phyloP scores from a whole-genome alignment of 1,140 invertebrate genomes.

The Thrips palmi region DNA sequence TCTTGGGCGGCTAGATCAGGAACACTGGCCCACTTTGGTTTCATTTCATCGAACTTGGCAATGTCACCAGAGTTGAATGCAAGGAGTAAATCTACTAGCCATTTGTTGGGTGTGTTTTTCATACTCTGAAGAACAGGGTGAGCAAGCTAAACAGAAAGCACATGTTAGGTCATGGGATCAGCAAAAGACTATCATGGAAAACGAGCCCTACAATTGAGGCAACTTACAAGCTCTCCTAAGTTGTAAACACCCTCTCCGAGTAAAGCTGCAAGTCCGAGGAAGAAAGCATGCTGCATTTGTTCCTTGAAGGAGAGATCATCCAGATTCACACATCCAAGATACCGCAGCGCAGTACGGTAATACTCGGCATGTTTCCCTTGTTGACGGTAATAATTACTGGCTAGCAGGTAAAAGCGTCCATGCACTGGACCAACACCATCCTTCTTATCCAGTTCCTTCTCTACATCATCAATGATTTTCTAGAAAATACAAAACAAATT shows the following conservation, averaged over 20 bases:
- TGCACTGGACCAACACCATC: slow-evolving; percentile 88
- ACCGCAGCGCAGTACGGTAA: slow-evolving; percentile 86
- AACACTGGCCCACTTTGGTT: slow-evolving; percentile 61
- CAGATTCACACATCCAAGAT: slow-evolving; percentile 81
- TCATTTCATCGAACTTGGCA: slow-evolving; percentile 61
- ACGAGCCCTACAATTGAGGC: neutral
- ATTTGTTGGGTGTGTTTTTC: slow-evolving; percentile 61
- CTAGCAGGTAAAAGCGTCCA: slow-evolving; percentile 85
- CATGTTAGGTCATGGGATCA: neutral
- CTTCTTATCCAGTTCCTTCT: slow-evolving; percentile 66
- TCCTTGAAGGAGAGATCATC: slow-evolving; percentile 40
- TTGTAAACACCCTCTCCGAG: slow-evolving; percentile 94
- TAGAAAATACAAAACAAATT: slow-evolving; percentile 22
- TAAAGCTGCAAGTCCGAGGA: slow-evolving; percentile 82
- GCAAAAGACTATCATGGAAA: neutral
- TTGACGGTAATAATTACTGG: slow-evolving; percentile 74
- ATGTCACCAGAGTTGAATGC: slow-evolving; percentile 91
- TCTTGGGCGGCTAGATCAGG: slow-evolving; percentile 77
- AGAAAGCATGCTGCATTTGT: slow-evolving; percentile 71
- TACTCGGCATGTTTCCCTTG: slow-evolving; percentile 82
- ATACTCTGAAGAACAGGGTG: slow-evolving; percentile 85
- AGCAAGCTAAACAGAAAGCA: slow-evolving; percentile 40
- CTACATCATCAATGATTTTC: slow-evolving; percentile 79
- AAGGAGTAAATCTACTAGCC: slow-evolving; percentile 76
- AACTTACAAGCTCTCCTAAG: slow-evolving; percentile 75